Evolutionary conservation across 2,113 vertebrate genomes (phyloP), one percentile per base, ranked within the genome.

Genomic region (Larimichthys crocea): DNA sequence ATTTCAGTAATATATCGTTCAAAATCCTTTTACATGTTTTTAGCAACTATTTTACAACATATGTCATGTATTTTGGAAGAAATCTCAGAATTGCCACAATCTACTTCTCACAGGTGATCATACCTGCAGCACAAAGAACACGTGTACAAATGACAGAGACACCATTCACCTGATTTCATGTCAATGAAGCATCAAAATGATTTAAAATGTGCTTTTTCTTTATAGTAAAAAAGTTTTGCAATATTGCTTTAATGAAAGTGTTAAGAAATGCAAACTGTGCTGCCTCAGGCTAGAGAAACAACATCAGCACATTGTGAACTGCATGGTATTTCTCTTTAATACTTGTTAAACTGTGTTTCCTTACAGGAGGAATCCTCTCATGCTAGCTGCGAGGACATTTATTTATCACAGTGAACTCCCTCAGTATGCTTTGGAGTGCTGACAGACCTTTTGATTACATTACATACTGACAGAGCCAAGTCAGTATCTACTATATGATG

Each of bases 391-490:
- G 15, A 69, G 46, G 67, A 56, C 50, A 29, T 85, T 77, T 59
- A 71, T 75, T 85, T 79, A 80, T 84, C 42, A 3, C 65, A 55
- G 46, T 64, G 62, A 31, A 72, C 60, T 78, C 74, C 69, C 49
- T 74, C 49, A 19, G 70, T 60, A 57, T 90, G 77, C 69, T 86
- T 22, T 60, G 22, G 40, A 59, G 71, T 6, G 5, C 52, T 2
- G 53, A 71, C 64, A 75, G 71, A 79, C 52, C 62, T 63, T 20
- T 48, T 86, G 61, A 75, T 87, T 83, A 31, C 66, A 48, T 55
- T 55, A 46, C 4, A 77, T 55, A 52, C 40, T 76, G 76, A 67
- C 44, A 44, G 29, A 73, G 57, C 10, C 35, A 24, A 52, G 76
- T 72, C 55, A 66, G 53, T 84, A 73, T 52, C 67, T 50, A 11